phyloP scores from a whole-genome alignment of 2,888 invertebrate species.

The Drosophila acutilabella region DNA sequence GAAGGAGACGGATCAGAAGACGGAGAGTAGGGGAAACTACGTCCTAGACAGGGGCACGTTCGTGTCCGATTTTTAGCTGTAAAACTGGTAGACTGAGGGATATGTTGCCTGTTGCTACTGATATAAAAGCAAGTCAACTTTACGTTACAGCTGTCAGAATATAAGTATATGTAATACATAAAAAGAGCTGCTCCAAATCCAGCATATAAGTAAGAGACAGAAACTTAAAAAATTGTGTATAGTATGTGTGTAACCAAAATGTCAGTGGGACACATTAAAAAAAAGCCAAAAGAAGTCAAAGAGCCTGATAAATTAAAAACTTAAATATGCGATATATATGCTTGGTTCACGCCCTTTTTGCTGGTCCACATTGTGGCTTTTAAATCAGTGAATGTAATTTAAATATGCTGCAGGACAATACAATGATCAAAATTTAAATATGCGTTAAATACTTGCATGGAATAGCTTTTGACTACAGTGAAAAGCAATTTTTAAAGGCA shows the following conservation, averaged over 20 bases:
- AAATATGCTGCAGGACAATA: slow-evolving; percentile 54
- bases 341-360: slow-evolving; percentile 6
- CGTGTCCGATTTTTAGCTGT: slow-evolving; percentile 26
- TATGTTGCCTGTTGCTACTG: slow-evolving; percentile 30
- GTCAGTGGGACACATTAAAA: slow-evolving; percentile 58
- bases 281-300: slow-evolving; percentile 42
- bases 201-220: slow-evolving; percentile 12
- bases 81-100: slow-evolving; percentile 19
- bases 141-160: slow-evolving; percentile 9
- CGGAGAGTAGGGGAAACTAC: slow-evolving; percentile 9
- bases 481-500: not conserved
- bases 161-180: slow-evolving; percentile 18
- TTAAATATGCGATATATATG: slow-evolving; percentile 23
- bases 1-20: not conserved
- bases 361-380: slow-evolving; percentile 37
- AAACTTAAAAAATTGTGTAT: not conserved
- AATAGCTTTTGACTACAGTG: not conserved
- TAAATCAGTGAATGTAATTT: slow-evolving; percentile 65
- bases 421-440: slow-evolving; percentile 51
- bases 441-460: not conserved
- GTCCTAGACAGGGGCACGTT: slow-evolving; percentile 15
- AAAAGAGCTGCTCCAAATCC: slow-evolving; percentile 51
- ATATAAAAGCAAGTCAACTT: slow-evolving; percentile 24
- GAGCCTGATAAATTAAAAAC: slow-evolving; percentile 66
- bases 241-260: slow-evolving; percentile 1